A percentile compares a stretch with the other conserved stretches of the same genome.
phyloP scores from a whole-genome alignment of 2,797 vertebrate genomes.

The Rhinoraja longicauda region DNA sequence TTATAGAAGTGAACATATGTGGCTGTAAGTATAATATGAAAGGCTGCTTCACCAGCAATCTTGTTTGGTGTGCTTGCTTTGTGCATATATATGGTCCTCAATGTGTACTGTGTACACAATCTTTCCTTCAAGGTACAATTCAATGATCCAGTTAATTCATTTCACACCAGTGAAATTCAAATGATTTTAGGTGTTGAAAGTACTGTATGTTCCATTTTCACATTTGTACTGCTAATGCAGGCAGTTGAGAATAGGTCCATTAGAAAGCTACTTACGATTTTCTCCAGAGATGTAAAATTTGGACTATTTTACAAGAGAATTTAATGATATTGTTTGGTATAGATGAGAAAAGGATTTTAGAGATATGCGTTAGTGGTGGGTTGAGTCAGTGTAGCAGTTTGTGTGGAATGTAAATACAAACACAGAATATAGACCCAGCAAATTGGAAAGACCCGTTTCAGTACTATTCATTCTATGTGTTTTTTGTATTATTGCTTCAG shows the following conservation, averaged over 20 bases:
- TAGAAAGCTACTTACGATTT: background rate
- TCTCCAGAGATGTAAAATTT: background rate
- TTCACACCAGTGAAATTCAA: background rate
- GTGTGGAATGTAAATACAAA: background rate
- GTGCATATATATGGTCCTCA: background rate
- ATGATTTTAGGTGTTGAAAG: background rate
- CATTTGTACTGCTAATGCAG: background rate
- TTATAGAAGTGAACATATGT: background rate
- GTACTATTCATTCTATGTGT: background rate
- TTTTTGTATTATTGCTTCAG: background rate
- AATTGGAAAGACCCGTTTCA: background rate
- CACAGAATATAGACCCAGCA: background rate
- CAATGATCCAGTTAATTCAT: slow-evolving; percentile 1
- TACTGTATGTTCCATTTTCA: background rate
- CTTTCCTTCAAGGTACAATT: background rate
- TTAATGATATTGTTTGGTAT: background rate
- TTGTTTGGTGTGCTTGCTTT: background rate
- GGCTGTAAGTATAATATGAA: background rate
- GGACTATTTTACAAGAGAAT: background rate
- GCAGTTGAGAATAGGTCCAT: background rate
- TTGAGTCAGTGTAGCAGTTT: too few relatives aligned
- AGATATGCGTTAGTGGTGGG: background rate
- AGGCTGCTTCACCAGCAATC: background rate
- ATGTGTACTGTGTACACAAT: background rate
- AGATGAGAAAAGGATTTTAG: background rate